These are phyloP conservation scores for Zosterops hypoxanthus DNA, from an alignment of 2,113 vertebrate genomes.

Conservation along the genomic window DNA sequence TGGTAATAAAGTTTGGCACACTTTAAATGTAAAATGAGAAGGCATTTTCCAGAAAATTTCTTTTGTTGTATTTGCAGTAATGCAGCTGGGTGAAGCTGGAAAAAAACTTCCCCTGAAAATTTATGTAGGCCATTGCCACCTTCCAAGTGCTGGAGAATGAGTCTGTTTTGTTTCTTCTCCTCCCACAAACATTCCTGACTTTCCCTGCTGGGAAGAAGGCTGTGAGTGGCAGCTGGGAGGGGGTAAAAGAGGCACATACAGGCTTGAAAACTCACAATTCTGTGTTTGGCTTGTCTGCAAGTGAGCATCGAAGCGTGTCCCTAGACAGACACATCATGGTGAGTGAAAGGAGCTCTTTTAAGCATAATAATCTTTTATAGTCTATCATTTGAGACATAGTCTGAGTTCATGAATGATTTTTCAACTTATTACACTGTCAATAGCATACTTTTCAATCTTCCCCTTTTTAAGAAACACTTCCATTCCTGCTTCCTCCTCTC, in stretches of 20 bases:
- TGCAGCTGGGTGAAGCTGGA: neutral
- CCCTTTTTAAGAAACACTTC: slow-evolving; percentile 9
- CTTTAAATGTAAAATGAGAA: neutral
- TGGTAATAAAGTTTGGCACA: neutral
- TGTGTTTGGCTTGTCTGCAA: neutral
- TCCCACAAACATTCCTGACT: neutral
- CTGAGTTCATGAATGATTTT: neutral
- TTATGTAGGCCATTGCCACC: neutral
- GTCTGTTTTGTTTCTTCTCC: neutral
- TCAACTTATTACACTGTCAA: neutral
- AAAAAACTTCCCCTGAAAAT: neutral
- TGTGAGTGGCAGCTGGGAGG: neutral
- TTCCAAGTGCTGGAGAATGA: too few relatives aligned
- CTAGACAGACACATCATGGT: neutral
- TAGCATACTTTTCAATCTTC: neutral
- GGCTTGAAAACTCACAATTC: neutral
- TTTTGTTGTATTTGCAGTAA: neutral
- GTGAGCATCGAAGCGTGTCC: fast-evolving
- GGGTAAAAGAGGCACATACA: neutral
- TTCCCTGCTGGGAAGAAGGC: neutral
- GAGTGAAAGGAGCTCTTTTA: neutral
- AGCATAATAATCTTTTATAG: neutral
- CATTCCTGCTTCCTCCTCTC: neutral
- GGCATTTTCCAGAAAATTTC: neutral
- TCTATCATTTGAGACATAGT: neutral